Base-by-base conservation (phyloP, 2,797 vertebrate genomes). In the Dallia pectoralis region DNA sequence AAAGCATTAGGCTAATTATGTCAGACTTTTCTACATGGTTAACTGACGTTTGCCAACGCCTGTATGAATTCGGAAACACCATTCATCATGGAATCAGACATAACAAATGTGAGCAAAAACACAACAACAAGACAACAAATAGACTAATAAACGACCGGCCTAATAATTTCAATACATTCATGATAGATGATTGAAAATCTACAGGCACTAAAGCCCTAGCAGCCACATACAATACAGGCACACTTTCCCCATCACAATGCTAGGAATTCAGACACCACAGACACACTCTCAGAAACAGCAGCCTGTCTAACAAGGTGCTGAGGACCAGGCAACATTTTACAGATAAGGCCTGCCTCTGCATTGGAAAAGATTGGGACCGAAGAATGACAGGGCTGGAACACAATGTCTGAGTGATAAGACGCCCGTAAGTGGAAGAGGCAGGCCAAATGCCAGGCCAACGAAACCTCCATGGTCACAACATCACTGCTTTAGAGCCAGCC, bases 301-400 rank as follows among this genome's bases (percentile, higher is more conserved):
- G 79, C 74, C 67, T 27, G 83, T 71, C 80, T 65, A 53, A 82
- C 75, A 77, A 76, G 79, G 73, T 81, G 82, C 81, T 66, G 69
- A 83, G 80, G 78, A 18, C 14, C 4, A 7, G 61, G 61, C 25
- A 18, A 27, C 5, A 15, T 29, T 27, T 32, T 74, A 29, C 80
- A 86, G 89, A 91, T 92, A 91, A 90, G 84, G 59, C 16, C 4
- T 86, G n/a, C 86, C 86, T 80, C 74, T 81, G 75, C 74, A 59
- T 76, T 69, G 75, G 81, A 83, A 79, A 86, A 88, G 89, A 90
- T 90, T 90, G 89, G 73, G 73, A 76, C 77, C 80, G 69, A 81
- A 89, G 91, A 91, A 67, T 19, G 67, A 84, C 79, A 77, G 69
- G 76, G 69, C 59, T 78, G 74, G 76, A 85, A 80, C 73, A 86